Evolutionary conservation across 2,113 vertebrate genomes (phyloP).

Genomic region (Oreochromis niloticus): DNA sequence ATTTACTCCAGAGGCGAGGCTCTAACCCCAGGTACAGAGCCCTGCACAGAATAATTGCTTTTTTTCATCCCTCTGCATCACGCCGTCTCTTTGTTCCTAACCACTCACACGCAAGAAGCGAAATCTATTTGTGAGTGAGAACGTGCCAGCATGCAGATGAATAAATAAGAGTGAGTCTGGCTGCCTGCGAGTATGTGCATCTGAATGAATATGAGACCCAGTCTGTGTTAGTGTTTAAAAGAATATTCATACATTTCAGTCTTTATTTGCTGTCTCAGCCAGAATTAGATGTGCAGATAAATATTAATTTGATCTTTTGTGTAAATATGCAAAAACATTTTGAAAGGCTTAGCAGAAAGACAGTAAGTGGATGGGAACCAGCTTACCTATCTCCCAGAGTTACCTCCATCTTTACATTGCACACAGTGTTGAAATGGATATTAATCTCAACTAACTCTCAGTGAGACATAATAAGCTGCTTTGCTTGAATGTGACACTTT

Average conservation of each 20-base stretch:
- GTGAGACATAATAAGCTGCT: not conserved
- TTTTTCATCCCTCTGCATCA: constrained; percentile 43
- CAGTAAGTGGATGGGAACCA: not conserved
- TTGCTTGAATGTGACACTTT: not conserved
- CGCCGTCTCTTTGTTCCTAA: constrained; percentile 53
- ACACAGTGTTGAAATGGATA: not conserved
- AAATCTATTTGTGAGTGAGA: constrained; percentile 57
- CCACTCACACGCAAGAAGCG: constrained; percentile 50
- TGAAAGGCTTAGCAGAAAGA: not conserved
- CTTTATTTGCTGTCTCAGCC: not conserved
- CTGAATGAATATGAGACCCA: not conserved
- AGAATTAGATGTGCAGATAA: not conserved
- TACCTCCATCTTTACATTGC: not conserved
- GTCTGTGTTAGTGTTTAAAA: not conserved
- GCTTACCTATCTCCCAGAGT: not conserved
- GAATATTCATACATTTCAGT: not conserved
- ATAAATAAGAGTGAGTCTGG: constrained; percentile 34
- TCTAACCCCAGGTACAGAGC: constrained; percentile 60
- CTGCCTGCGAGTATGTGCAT: not conserved
- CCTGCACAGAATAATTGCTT: constrained; percentile 66
- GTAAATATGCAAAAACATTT: not conserved
- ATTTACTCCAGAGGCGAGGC: constrained; percentile 68
- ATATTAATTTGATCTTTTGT: not conserved
- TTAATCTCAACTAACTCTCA: not conserved
- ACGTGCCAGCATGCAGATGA: constrained; percentile 46